These are phyloP conservation scores for Colossoma macropomum DNA, from an alignment of 2,113 vertebrate species.

Conservation along the genomic window DNA sequence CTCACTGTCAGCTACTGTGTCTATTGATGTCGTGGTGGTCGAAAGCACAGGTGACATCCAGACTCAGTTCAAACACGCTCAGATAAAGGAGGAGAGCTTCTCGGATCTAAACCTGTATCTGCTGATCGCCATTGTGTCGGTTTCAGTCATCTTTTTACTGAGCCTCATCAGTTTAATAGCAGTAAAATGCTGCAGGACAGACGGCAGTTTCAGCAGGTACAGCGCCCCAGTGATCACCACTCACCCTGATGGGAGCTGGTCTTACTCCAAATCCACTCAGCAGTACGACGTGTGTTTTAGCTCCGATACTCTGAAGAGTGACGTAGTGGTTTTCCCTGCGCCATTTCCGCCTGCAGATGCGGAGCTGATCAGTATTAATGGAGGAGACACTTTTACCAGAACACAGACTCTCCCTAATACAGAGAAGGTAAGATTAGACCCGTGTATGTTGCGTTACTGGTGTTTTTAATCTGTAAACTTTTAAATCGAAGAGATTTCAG, in stretches of 20 bases:
- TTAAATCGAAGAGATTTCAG: no score
- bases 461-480: no score
- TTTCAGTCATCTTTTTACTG: conserved; percentile 56
- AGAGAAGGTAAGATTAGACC: conserved; percentile 47
- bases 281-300: conserved; percentile 72
- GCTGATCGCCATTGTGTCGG: conserved; percentile 53
- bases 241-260: conserved; percentile 66
- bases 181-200: conserved; percentile 61
- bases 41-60: conserved; percentile 46
- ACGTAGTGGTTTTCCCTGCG: conserved; percentile 45
- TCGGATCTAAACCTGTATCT: conserved; percentile 57
- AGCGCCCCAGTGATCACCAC: conserved; percentile 54
- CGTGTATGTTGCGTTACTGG: background rate
- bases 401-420: conserved; percentile 46
- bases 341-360: conserved; percentile 54
- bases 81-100: conserved; percentile 47
- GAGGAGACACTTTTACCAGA: conserved; percentile 43
- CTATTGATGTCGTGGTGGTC: conserved; percentile 60
- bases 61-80: conserved; percentile 42
- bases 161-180: conserved; percentile 60
- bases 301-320: no score
- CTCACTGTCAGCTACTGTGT: conserved; percentile 56
- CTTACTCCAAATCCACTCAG: conserved; percentile 69
- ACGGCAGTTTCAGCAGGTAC: conserved; percentile 47
- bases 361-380: conserved; percentile 60